Base-by-base conservation (phyloP, 2,888 invertebrate species). In the Selenia dentaria region DNA sequence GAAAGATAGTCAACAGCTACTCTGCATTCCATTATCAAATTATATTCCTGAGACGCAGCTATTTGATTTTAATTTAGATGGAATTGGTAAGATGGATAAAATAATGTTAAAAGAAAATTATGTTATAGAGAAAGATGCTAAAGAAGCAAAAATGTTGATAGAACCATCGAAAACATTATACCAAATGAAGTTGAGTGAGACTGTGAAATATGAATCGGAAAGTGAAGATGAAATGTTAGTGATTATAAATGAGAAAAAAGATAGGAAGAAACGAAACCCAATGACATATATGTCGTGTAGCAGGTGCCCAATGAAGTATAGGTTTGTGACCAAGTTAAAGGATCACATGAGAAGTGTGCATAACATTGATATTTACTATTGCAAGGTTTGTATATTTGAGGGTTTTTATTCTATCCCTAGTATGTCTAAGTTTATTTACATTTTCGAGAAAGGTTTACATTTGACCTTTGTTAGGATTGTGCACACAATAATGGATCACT, bases 271-370 rank as follows among this genome's bases (percentile, higher is more conserved):
- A 54, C 56, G 88, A 25, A 67, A 66, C n/a, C 83, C 79, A 0
- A 83, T 90, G 87, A 51, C 51, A 0, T 75, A 64, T 20, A 74
- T 70, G 26, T 57, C 64, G 1, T 90, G 89, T 40, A 74, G 68
- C 9, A 57, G 61, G 10, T 90, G 89, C 51, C 79, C 86, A 0
- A 70, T 83, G 0, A 74, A 74, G 31, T 89, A 88, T 35, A 77
- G 84, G 48, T 88, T 88, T 66, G 55, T 79, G 11, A 66, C 83
- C 0, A 87, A 83, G 59, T 53, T 89, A 20, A 83, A 79, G 25
- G 71, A 76, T 4, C 89, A 90, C 44, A 83, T 85, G 82, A 80
- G 76, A 60, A 37, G 25, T 2, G 74, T 70, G n/a, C 89, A 90
- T 66, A 61, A 74, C 36, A 57, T 79, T 31, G 67, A 70, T 45